Evolutionary conservation across 1,140 invertebrate genomes (phyloP), one percentile per base, ranked within the genome.

Genomic region (Drosophila tsacasi): DNA sequence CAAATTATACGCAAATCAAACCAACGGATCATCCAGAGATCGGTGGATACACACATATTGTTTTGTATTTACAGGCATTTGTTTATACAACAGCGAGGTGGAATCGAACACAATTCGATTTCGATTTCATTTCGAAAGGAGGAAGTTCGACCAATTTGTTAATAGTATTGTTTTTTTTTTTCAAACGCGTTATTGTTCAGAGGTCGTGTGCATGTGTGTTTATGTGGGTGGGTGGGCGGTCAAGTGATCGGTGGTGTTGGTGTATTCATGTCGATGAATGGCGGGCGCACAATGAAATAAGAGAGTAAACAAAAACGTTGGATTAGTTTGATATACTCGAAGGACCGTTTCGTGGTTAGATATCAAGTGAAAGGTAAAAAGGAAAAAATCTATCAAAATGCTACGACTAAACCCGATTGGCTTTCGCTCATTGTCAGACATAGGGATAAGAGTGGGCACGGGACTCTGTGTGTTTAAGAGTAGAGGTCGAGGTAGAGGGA

Each of bases 241-340:
- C 4, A 10, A 10, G n/a, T 19, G 27, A 8, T 19, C n/a, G 6
- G 25, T 17, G 15, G 15, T 5, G 15, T n/a, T 40, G 68, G 44
- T 32, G 68, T 49, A 60, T 63, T 42, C 12, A 62, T 78, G 62
- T 78, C 63, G 66, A 78, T 74, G 75, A 60, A 65, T 79, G 75
- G 55, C 76, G 76, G 63, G 66, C 76, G 83, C 76, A 83, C 69
- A 87, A 84, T 87, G 83, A 87, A 89, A 87, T 63, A 87, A 87
- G 83, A 87, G 83, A 87, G 81, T 87, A 81, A 87, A 84, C 83
- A 47, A 79, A 82, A 90, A 89, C 81, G 42, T 58, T 87, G 84
- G 85, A 87, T 87, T 87, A 87, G 84, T 87, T 52, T 74, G 61
- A 57, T 79, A 79, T 74, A 85, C 64, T 76, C 66, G 73, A 54